Base-by-base conservation (phyloP, 1,140 invertebrate genomes). In the Orchesella cincta region DNA sequence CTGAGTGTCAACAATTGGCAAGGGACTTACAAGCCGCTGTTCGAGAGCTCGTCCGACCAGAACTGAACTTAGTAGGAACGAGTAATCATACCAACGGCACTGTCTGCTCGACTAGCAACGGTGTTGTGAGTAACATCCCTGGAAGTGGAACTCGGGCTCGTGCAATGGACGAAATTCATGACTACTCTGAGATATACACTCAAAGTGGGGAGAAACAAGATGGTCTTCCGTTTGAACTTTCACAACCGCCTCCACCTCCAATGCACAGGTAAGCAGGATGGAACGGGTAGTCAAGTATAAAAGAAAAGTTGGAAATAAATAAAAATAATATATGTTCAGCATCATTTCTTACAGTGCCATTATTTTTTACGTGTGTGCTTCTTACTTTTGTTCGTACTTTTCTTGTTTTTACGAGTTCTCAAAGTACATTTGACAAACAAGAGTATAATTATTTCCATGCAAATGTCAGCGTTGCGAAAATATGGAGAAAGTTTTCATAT, bases 121-220 rank as follows among this genome's bases (percentile, higher is more conserved):
- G 62, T 31, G 5, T 57, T 23, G 62, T 67, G 5, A 67, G 31
- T 33, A 33, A 33, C 14, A 67, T 3, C 8, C 14, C 26, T 1
- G 86, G 81, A 62, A 84, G 85, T 76, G 81, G 83, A 36, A 81
- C 84, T 3, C 81, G 85, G 23, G 84, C 85, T 74, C 86, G 86
- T 74, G 84, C 83, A 12, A 84, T 84, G 75, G 87, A 94, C 83
- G 90, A 93, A 12, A 89, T 92, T 1, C 94, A 96, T 83, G 94
- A 96, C 84, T 96, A 96, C 84, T 94, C 94, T 8, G 94, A 97
- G 86, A 96, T 96, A 77, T 96, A 96, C 83, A 96, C 94, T n/a
- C 94, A 94, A 0, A 94, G 92, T 81, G 90, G 93, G 83, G 94
- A 95, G 86, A 88, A 88, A 80, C 77, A 14, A 85, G 86, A 85